Evolutionary conservation across 2,113 vertebrate species (phyloP), one percentile per base, ranked within the genome.

Genomic region (Cyprinodon variegatus): DNA sequence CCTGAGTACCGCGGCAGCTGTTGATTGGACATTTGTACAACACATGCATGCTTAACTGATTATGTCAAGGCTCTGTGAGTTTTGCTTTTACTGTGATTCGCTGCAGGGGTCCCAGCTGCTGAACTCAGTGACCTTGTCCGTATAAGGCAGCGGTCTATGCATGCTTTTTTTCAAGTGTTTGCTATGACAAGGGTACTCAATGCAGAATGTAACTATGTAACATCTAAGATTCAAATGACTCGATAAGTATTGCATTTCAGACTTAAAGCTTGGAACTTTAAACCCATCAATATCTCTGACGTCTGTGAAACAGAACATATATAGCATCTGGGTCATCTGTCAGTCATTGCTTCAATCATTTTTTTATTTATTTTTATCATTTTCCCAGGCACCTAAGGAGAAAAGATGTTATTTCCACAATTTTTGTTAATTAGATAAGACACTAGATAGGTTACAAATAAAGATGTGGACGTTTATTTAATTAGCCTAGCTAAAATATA

Each of bases 1-100:
- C 39, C 29, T 70, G 63, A 69, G 78, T 67, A 61, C 61, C 50
- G 71, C 70, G 73, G 36, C 89, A 90, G 89, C 81, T 88, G 83
- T 77, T 70, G 57, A 83, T 82, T 70, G 17, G 69, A 65, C 70
- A 50, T 61, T 70, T 68, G 65, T 61, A 77, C 57, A 41, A 68
- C 79, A 74, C 59, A 10, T 76, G 74, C 61, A 73, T 65, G 62
- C 80, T 62, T 72, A 65, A 66, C 79, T 81, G 81, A 87, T 85
- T 72, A 61, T 74, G 62, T 85, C 76, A 68, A 72, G 63, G 22
- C 76, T 67, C 39, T 68, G 72, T 76, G 69, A 83, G 68, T 14
- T 43, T 79, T 74, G 67, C 70, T 60, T 41, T 69, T 64, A 72
- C 37, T 81, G 70, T 70, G 67, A 79, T 46, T 70, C 53, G 46